These are phyloP conservation scores for Pachypanchax playfairii DNA, from an alignment of 2,113 vertebrate species.

Conservation along the genomic window DNA sequence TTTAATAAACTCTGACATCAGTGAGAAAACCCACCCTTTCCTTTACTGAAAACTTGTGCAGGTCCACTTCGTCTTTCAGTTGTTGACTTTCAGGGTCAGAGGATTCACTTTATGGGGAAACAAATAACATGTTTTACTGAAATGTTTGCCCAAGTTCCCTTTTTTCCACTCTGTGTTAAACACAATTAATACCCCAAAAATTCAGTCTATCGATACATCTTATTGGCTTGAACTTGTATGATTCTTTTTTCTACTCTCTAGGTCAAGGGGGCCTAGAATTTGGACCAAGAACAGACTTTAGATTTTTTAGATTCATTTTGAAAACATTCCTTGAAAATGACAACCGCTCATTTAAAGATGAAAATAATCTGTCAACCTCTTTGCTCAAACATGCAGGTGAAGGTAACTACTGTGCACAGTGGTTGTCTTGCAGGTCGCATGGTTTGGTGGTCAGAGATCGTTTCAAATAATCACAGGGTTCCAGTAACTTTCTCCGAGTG, in stretches of 20 bases:
- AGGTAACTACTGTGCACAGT: not conserved
- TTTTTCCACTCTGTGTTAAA: not conserved
- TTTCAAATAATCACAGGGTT: too few relatives aligned
- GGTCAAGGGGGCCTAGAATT: too few relatives aligned
- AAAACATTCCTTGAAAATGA: too few relatives aligned
- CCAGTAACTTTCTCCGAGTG: constrained; percentile 23
- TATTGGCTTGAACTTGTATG: too few relatives aligned
- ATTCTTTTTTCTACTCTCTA: too few relatives aligned
- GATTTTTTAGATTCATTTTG: too few relatives aligned
- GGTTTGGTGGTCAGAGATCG: constrained; percentile 26
- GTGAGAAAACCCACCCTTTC: constrained; percentile 64
- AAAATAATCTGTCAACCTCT: not conserved
- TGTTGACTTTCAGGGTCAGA: constrained; percentile 68
- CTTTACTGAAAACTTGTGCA: constrained; percentile 69
- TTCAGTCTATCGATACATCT: too few relatives aligned
- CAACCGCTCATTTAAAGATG: too few relatives aligned
- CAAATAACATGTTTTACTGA: not conserved
- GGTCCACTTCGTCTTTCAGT: constrained; percentile 67
- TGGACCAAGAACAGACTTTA: too few relatives aligned
- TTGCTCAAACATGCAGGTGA: not conserved
- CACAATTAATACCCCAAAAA: too few relatives aligned
- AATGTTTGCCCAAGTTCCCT: too few relatives aligned
- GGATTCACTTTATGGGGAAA: constrained; percentile 59
- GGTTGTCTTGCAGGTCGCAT: constrained; percentile 33
- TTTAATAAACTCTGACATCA: not conserved